These are phyloP conservation scores for Laspeyria flexula DNA, from an alignment of 2,888 invertebrate species.

Conservation along the genomic window DNA sequence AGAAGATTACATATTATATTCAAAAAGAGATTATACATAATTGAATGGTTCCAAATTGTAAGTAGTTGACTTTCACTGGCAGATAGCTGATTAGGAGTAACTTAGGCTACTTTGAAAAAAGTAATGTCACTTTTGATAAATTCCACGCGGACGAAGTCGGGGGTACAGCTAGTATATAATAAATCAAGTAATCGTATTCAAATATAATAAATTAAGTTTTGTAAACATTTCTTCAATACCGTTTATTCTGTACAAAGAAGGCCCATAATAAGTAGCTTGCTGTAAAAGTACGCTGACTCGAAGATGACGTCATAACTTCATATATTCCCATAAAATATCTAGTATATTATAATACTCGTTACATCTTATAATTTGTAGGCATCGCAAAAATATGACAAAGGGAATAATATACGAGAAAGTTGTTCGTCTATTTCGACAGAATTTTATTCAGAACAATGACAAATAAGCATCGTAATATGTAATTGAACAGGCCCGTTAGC, in stretches of 20 bases:
- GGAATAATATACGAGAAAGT: background rate
- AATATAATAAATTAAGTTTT: too few relatives aligned
- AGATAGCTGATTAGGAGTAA: too few relatives aligned
- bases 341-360: background rate
- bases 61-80: too few relatives aligned
- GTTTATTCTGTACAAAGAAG: constrained; percentile 1
- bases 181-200: too few relatives aligned
- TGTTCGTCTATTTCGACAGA: background rate
- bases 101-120: too few relatives aligned
- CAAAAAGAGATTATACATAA: too few relatives aligned
- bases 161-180: too few relatives aligned
- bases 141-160: too few relatives aligned
- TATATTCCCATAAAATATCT: background rate
- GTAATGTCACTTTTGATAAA: too few relatives aligned
- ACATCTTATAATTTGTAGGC: constrained; percentile 4
- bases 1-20: too few relatives aligned
- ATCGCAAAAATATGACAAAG: constrained; percentile 5
- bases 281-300: background rate
- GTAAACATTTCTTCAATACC: background rate
- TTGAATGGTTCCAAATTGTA: too few relatives aligned
- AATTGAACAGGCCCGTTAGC: constrained; percentile 33
- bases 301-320: background rate
- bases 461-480: constrained; percentile 23
- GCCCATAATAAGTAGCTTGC: background rate
- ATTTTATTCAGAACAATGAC: constrained; percentile 6